phyloP scores from a whole-genome alignment of 2,113 vertebrate genomes.

The Glareola pratincola region DNA sequence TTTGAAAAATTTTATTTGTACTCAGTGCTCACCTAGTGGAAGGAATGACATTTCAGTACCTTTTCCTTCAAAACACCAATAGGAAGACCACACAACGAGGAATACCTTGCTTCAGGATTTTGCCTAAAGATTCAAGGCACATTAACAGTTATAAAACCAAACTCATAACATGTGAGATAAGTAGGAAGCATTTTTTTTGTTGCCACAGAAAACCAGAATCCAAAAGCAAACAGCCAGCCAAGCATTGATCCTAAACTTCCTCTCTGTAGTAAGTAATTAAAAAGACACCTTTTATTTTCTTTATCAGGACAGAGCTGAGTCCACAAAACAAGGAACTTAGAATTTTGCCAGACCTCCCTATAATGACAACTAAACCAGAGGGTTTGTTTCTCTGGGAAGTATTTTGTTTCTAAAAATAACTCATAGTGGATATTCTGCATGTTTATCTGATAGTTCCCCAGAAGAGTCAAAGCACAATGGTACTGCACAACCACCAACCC shows the following conservation, averaged over 20 bases:
- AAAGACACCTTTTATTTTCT: background rate
- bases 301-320: background rate
- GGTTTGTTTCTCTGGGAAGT: background rate
- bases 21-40: background rate
- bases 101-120: background rate
- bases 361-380: background rate
- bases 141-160: background rate
- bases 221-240: background rate
- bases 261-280: background rate
- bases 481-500: fast-evolving
- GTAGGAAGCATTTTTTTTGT: background rate
- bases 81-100: background rate
- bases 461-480: background rate
- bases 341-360: background rate
- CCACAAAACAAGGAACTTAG: background rate
- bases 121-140: background rate
- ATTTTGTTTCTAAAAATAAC: background rate
- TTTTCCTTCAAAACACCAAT: background rate
- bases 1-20: background rate
- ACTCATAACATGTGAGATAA: background rate
- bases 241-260: background rate
- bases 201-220: background rate
- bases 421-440: too few species aligned
- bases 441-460: background rate
- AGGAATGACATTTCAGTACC: background rate